Evolutionary conservation across 2,113 vertebrate genomes (phyloP), one percentile per base, ranked within the genome.

Genomic region (Caranx melampygus): DNA sequence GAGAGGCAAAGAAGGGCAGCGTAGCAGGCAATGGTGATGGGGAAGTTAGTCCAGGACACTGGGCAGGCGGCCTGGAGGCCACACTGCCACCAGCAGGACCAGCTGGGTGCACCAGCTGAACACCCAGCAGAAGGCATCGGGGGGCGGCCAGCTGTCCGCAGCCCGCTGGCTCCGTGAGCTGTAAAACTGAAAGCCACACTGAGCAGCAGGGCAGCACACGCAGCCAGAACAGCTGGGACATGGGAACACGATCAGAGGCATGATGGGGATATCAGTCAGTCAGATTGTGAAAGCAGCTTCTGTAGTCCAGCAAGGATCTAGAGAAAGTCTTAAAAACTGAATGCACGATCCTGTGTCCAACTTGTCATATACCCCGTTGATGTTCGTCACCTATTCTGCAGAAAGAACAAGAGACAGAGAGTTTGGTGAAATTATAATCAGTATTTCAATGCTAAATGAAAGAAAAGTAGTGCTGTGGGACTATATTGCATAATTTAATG

Each of bases 91-190:
- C 44, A 96, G 74, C 62, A 97, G 86, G 11, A 97, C 93, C 78
- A 96, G 31, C 15, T 96, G 82, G 15, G 95, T 96, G 81, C 95
- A 82, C 0, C 97, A 97, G 84, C 96, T 96, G 88, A 96, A 95
- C 8, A 92, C 95, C 96, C 96, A 97, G 68, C 95, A 94, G 87
- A 97, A 97, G n/a, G n/a, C n/a, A n/a, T n/a, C n/a, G n/a, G n/a
- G n/a, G n/a, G n/a, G n/a, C n/a, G n/a, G n/a, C n/a, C n/a, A n/a
- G n/a, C n/a, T n/a, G n/a, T n/a, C n/a, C n/a, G n/a, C n/a, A n/a
- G n/a, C n/a, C n/a, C n/a, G n/a, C n/a, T n/a, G n/a, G n/a, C n/a
- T n/a, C 83, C 87, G 3, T 78, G 80, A 0, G 86, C 81, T 0
- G 54, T 72, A 0, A 91, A 87, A 0, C 96, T 96, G 31, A 97